Conservation (phyloP, 2,113 vertebrate genomes). For the Nothoprocta perdicaria region DNA sequence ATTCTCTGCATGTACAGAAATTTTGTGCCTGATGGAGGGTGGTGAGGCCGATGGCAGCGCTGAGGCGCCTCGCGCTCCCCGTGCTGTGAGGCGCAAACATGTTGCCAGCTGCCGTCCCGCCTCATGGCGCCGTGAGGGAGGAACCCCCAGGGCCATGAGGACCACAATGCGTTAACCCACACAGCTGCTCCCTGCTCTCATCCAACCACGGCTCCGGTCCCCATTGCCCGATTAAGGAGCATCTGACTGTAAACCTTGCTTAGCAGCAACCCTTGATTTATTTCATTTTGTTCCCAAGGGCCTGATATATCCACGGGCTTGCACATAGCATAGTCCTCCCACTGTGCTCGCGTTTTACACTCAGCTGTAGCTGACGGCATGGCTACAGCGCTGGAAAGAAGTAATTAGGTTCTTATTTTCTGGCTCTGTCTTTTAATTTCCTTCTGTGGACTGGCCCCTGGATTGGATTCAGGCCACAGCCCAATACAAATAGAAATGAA, state of each 20-base stretch:
- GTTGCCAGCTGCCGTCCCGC: too few species aligned
- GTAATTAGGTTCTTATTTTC: neutral
- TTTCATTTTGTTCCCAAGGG: neutral
- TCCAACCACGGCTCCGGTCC: neutral
- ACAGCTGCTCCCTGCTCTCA: neutral
- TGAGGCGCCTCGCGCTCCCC: too few species aligned
- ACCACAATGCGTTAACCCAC: neutral
- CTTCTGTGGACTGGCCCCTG: conserved; percentile 1
- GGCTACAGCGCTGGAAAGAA: neutral
- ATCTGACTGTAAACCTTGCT: neutral
- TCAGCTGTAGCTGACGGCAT: neutral
- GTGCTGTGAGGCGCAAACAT: too few species aligned
- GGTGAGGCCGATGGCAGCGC: too few species aligned
- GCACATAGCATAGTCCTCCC: neutral
- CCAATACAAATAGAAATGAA: neutral
- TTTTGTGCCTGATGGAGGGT: too few species aligned
- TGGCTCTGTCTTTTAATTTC: neutral
- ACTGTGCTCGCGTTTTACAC: neutral
- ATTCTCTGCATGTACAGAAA: too few species aligned
- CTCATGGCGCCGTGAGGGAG: neutral
- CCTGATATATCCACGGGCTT: neutral
- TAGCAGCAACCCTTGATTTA: neutral
- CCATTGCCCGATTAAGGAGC: neutral
- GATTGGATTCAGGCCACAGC: neutral
- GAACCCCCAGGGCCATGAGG: neutral